A percentile compares a stretch with the other conserved stretches of the same genome.
Evolutionary conservation across 1,140 invertebrate genomes (phyloP).

Genomic region (Drosophila simulans): DNA sequence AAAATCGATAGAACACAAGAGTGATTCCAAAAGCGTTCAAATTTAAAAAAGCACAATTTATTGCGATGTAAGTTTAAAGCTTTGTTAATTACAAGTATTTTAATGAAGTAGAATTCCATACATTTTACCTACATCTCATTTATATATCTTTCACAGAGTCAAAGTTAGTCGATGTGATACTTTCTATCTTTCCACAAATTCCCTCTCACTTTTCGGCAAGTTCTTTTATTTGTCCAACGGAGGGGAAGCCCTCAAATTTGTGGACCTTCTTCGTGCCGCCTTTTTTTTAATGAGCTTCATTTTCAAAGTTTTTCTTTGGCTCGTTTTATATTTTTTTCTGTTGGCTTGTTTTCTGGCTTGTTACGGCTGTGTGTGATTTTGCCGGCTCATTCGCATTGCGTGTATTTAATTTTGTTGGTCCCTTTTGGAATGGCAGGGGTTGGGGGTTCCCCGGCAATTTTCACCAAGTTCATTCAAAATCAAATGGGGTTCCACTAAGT

Average conservation of each 20-base stretch:
- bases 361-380: conserved; percentile 57
- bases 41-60: background rate
- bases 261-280: conserved; percentile 42
- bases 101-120: background rate
- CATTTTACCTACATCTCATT: background rate
- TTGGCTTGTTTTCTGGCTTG: conserved; percentile 70
- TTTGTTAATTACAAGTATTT: background rate
- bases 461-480: conserved; percentile 81
- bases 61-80: background rate
- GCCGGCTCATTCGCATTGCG: conserved; percentile 53
- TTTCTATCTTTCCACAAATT: background rate
- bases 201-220: conserved; percentile 17
- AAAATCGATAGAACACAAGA: no score
- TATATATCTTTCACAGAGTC: background rate
- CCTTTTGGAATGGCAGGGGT: conserved; percentile 13
- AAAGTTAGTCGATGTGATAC: background rate
- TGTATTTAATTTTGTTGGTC: conserved; percentile 74
- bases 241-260: conserved; percentile 42
- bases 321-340: conserved; percentile 28
- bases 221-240: conserved; percentile 37
- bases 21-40: background rate
- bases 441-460: conserved; percentile 56
- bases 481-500: conserved; percentile 64
- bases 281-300: conserved; percentile 73
- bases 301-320: conserved; percentile 32